Percentiles rank a stretch among this genome's conserved stretches.
Evolutionary conservation across 2,797 vertebrate genomes (phyloP).

Genomic region (Helostoma temminkii): DNA sequence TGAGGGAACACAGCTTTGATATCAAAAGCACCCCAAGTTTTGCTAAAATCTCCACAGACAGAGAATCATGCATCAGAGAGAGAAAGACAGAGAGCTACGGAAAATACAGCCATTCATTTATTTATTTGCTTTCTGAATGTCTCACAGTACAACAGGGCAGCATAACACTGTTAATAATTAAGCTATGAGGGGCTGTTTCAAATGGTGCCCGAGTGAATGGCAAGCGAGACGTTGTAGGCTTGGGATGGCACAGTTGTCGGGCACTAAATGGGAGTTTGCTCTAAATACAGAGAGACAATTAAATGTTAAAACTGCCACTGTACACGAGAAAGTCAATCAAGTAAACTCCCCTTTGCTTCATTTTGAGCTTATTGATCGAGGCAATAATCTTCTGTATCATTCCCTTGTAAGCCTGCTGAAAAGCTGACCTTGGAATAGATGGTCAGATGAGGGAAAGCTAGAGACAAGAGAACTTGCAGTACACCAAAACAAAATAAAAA

Average conservation of each 20-base stretch:
- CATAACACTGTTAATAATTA: conserved; percentile 85
- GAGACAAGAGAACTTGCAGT: conserved; percentile 67
- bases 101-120: conserved; percentile 83
- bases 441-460: conserved; percentile 76
- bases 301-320: conserved; percentile 89
- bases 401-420: conserved; percentile 86
- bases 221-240: conserved; percentile 66
- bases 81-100: conserved; percentile 64
- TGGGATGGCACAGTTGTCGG: conserved; percentile 71
- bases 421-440: conserved; percentile 87
- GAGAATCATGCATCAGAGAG: conserved; percentile 79
- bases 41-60: conserved; percentile 80
- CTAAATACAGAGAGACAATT: conserved; percentile 89
- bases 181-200: conserved; percentile 79
- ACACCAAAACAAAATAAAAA: conserved; percentile 59
- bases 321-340: conserved; percentile 88
- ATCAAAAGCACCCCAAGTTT: conserved; percentile 78
- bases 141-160: conserved; percentile 78
- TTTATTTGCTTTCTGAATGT: conserved; percentile 83
- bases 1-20: conserved; percentile 80
- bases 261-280: conserved; percentile 83
- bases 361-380: conserved; percentile 88
- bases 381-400: conserved; percentile 90
- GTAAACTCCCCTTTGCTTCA: conserved; percentile 88
- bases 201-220: conserved; percentile 79